These are phyloP conservation scores for Eulacestoma nigropectus DNA, from an alignment of 2,113 vertebrate species.

Conservation along the genomic window DNA sequence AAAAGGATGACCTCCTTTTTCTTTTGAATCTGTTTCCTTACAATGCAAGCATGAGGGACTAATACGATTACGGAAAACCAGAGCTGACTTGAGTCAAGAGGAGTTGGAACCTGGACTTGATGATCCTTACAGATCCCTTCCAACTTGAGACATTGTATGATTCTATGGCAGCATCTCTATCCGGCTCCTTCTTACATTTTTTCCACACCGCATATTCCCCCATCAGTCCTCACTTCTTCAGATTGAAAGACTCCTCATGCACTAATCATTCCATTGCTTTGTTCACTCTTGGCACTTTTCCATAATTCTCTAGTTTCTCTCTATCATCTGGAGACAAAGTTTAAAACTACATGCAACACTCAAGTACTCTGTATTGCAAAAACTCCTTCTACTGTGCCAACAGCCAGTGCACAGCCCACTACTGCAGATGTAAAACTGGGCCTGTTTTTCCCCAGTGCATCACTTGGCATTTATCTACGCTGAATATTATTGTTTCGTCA, in stretches of 20 bases:
- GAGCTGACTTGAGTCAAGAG: not conserved
- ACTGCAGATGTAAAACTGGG: not conserved
- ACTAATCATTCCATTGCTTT: not conserved
- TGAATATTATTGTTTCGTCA: not conserved
- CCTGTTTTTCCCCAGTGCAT: not conserved
- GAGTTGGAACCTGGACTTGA: not conserved
- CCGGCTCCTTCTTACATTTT: not conserved
- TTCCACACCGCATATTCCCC: not conserved
- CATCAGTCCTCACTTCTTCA: not conserved
- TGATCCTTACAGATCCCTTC: not conserved
- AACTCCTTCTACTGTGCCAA: not conserved
- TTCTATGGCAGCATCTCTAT: not conserved
- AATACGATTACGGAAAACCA: not conserved
- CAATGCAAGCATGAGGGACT: not conserved
- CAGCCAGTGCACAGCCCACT: not conserved
- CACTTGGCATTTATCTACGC: not conserved
- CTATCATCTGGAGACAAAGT: not conserved
- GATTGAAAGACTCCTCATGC: not conserved
- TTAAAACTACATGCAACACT: not conserved
- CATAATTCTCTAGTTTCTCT: not conserved
- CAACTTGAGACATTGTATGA: not conserved
- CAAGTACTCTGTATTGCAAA: not conserved
- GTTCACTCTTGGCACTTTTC: not conserved
- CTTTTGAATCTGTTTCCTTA: not conserved
- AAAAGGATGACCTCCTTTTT: not conserved